Percentiles rank a stretch among this genome's conserved stretches.
Conservation (phyloP, 2,888 invertebrate genomes). For the Callimorpha dominula region DNA sequence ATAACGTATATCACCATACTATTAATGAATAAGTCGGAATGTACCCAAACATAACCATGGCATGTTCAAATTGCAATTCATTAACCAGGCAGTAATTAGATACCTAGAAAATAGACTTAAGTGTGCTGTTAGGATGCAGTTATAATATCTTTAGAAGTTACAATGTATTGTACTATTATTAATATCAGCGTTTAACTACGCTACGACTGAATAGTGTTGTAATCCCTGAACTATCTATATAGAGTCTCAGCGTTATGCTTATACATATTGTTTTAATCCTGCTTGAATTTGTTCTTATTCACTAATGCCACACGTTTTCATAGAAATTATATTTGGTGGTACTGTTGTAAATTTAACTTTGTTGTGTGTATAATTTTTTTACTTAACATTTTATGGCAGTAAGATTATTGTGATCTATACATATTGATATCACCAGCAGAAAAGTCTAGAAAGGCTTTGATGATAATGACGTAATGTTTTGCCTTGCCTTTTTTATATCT, state of each 20-base stretch:
- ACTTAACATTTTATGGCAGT: background rate
- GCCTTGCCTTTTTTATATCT: no score
- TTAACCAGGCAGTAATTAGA: slow-evolving; percentile 31
- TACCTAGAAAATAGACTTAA: slow-evolving; percentile 28
- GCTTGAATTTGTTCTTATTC: slow-evolving; percentile 14
- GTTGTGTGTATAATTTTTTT: no score
- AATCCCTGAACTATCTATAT: slow-evolving; percentile 35
- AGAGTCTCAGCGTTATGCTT: slow-evolving; percentile 37
- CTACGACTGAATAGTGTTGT: slow-evolving; percentile 56
- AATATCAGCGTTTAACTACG: slow-evolving; percentile 44
- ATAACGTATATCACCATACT: background rate
- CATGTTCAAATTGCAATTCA: slow-evolving; percentile 34
- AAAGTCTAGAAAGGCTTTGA: background rate
- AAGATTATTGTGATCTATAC: background rate
- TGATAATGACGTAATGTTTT: no score
- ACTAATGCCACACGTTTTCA: slow-evolving; percentile 26
- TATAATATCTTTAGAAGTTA: slow-evolving; percentile 26
- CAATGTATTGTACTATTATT: slow-evolving; percentile 37
- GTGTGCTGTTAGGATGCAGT: slow-evolving; percentile 29
- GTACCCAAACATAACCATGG: slow-evolving; percentile 21
- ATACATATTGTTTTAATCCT: slow-evolving; percentile 24
- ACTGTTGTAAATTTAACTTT: background rate
- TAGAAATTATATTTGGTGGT: slow-evolving; percentile 6
- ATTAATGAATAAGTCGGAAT: slow-evolving; percentile 11
- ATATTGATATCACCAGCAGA: background rate